These are phyloP conservation scores for Erebia palarica DNA, from an alignment of 2,888 invertebrate species.

Conservation along the genomic window DNA sequence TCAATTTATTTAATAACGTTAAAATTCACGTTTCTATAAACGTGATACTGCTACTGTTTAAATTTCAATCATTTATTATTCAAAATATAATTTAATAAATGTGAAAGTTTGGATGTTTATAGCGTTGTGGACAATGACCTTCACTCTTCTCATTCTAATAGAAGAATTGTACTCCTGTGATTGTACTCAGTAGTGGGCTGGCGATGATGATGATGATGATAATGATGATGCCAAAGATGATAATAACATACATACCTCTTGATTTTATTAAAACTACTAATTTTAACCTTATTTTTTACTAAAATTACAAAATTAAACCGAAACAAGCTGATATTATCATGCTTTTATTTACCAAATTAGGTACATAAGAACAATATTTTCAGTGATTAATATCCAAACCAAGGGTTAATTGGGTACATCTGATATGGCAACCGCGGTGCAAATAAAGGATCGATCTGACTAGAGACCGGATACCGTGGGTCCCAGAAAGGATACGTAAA, in stretches of 20 bases:
- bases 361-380: not conserved
- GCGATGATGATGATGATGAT: no score
- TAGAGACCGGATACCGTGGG: not conserved
- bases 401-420: not conserved
- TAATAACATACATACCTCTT: no score
- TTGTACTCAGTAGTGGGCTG: no score
- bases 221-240: no score
- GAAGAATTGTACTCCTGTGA: no score
- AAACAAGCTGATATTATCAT: not conserved
- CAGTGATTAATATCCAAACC: not conserved
- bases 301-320: no score
- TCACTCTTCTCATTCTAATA: no score
- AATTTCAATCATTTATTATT: not conserved
- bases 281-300: no score
- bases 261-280: no score
- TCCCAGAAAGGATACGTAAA: not conserved
- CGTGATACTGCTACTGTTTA: not conserved
- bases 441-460: conserved; percentile 18
- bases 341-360: not conserved
- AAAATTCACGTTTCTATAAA: not conserved
- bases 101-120: no score
- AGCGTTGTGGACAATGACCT: no score
- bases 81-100: no score
- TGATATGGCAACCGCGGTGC: not conserved
- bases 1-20: not conserved